Conservation (phyloP, 2,888 invertebrate genomes). For the Cephalotes varians region DNA sequence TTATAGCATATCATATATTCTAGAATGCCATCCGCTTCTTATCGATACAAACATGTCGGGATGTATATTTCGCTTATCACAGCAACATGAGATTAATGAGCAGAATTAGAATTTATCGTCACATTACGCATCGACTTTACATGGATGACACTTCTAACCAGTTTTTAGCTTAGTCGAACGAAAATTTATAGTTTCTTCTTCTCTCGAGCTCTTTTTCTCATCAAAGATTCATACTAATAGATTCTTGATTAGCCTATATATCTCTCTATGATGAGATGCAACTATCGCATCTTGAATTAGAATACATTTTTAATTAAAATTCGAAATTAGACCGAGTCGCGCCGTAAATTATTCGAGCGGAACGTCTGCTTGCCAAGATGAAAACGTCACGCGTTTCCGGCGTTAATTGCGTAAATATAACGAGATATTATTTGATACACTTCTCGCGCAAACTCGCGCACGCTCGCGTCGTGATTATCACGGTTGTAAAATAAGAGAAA, state of each 20-base stretch:
- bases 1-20: not conserved
- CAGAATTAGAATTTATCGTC: conserved; percentile 32
- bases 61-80: conserved; percentile 37
- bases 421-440: conserved; percentile 38
- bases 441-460: not conserved
- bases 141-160: conserved; percentile 5
- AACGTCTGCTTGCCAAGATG: not conserved
- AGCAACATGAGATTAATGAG: conserved; percentile 16
- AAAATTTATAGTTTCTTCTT: conserved; percentile 6
- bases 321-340: not conserved
- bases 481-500: conserved; percentile 21
- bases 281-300: not conserved
- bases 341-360: conserved; percentile 22
- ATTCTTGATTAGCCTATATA: not conserved
- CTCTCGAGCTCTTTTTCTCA: too few relatives aligned
- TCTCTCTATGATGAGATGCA: conserved; percentile 1
- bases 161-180: conserved; percentile 4
- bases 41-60: not conserved
- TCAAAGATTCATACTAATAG: conserved; percentile 5
- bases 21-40: conserved; percentile 15
- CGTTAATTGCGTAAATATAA: too few relatives aligned
- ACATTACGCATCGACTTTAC: conserved; percentile 7
- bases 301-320: conserved; percentile 28
- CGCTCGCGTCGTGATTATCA: not conserved
- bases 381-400: not conserved